A percentile compares a stretch with the other conserved stretches of the same genome.
phyloP scores from a whole-genome alignment of 2,797 vertebrate species.

The Coluber constrictor region DNA sequence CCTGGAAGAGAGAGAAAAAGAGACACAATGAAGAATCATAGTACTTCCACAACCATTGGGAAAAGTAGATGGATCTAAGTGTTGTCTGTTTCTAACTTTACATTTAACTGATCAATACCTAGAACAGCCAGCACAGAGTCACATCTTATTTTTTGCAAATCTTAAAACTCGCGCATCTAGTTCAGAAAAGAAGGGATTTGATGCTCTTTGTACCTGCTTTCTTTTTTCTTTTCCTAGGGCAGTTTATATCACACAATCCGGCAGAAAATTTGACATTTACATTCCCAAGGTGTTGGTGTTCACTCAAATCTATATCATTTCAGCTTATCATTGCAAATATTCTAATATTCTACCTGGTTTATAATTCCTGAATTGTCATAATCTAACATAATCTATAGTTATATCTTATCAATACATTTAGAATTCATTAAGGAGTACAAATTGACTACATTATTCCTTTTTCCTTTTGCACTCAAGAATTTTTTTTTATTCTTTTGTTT shows the following conservation, averaged over 20 bases:
- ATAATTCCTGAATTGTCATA: conserved; percentile 15
- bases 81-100: not conserved
- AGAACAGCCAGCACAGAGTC: not conserved
- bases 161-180: not conserved
- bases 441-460: conserved; percentile 38
- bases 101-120: not conserved
- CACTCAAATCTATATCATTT: conserved; percentile 17
- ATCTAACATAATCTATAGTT: conserved; percentile 24
- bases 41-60: not conserved
- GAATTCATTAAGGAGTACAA: conserved; percentile 35
- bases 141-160: not conserved
- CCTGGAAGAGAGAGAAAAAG: not conserved
- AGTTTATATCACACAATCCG: not conserved
- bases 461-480: conserved; percentile 28
- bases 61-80: not conserved
- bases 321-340: not conserved
- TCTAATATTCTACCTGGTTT: conserved; percentile 25
- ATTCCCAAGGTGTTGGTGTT: not conserved
- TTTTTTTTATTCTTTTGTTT: conserved; percentile 15
- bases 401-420: conserved; percentile 1
- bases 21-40: not conserved
- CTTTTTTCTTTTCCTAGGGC: not conserved
- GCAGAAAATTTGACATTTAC: not conserved
- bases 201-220: not conserved
- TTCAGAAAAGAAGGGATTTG: not conserved